Base-by-base conservation (phyloP, 2,113 vertebrate genomes). In the Chamaea fasciata region DNA sequence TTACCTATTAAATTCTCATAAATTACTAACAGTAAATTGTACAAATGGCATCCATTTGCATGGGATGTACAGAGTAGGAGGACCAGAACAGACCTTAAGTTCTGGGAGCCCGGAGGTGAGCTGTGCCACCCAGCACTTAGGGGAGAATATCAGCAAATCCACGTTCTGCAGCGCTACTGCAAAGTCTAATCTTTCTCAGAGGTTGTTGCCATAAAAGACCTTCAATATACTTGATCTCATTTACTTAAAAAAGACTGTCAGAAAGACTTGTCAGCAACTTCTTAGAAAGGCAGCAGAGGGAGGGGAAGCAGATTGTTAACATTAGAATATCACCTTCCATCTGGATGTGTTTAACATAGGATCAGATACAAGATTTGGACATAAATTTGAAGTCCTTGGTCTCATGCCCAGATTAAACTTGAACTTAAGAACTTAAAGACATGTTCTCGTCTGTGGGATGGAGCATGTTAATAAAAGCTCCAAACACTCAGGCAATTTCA, bases 291-390 rank as follows among this genome's bases (percentile, higher is more conserved):
- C 96, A 90, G 92, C 76, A 87, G 94, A 93, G 91, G 89, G 92
- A 94, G 83, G 76, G 60, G 73, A 93, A 93, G 83, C 95, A 94
- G 94, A 91, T 10, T 87, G 94, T 94, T 94, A 94, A 70, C 86
- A 94, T 95, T 94, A 94, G 92, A 95, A 94, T 94, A 96, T 91
- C 91, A 96, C 91, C 91, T 94, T 81, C 96, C 96, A 96, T 94
- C 96, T 96, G 94, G 83, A 89, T 89, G 41, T 41, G 44, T 95
- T 94, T 94, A 95, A 82, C 83, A 68, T 31, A 67, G 86, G 89
- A 97, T 91, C 73, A 89, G 80, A 93, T 94, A 87, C 16, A 94
- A 90, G 91, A 87, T 75, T 83, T 84, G 94, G 91, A 97, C 10
- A 4, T 90, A 60, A 94, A 93, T 81, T 87, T 55, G 27, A 86